phyloP scores from a whole-genome alignment of 1,140 invertebrate genomes.

The Linepithema humile region DNA sequence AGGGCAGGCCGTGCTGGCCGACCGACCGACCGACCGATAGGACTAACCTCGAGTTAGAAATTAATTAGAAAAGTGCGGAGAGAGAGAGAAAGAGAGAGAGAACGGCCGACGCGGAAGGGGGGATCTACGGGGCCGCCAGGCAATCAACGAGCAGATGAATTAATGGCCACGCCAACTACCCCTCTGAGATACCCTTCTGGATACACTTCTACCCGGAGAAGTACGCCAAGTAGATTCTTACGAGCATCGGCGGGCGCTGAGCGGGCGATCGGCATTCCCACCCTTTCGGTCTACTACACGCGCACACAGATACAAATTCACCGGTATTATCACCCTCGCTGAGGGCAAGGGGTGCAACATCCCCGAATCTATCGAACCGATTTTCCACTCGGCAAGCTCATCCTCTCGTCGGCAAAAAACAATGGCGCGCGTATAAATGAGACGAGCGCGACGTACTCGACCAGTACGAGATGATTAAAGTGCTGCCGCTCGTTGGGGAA shows the following conservation, averaged over 20 bases:
- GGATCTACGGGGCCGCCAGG: slow-evolving; percentile 52
- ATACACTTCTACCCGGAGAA: slow-evolving; percentile 47
- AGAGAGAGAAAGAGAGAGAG: slow-evolving; percentile 53
- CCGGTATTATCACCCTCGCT: slow-evolving; percentile 33
- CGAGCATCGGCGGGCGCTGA: slow-evolving; percentile 58
- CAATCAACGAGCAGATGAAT: slow-evolving; percentile 82
- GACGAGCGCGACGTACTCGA: slow-evolving; percentile 11
- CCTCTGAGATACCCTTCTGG: slow-evolving; percentile 73
- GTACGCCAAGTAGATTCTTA: slow-evolving; percentile 75
- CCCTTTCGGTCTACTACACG: neutral
- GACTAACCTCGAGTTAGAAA: slow-evolving; percentile 79
- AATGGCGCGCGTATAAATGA: slow-evolving; percentile 16
- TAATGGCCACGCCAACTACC: slow-evolving; percentile 80
- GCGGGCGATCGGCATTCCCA: slow-evolving; percentile 49
- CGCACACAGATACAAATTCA: neutral
- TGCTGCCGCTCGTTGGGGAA: neutral
- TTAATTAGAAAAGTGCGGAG: slow-evolving; percentile 81
- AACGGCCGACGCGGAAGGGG: neutral
- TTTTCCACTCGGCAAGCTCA: slow-evolving; percentile 63
- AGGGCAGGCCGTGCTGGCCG: neutral
- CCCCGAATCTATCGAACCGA: slow-evolving; percentile 69
- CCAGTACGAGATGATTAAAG: slow-evolving; percentile 52
- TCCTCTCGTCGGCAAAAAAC: slow-evolving; percentile 57
- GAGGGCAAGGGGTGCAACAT: slow-evolving; percentile 40
- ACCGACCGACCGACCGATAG: slow-evolving; percentile 46